Conservation (phyloP, 1,140 invertebrate genomes). For the Bombus difficillimus region DNA sequence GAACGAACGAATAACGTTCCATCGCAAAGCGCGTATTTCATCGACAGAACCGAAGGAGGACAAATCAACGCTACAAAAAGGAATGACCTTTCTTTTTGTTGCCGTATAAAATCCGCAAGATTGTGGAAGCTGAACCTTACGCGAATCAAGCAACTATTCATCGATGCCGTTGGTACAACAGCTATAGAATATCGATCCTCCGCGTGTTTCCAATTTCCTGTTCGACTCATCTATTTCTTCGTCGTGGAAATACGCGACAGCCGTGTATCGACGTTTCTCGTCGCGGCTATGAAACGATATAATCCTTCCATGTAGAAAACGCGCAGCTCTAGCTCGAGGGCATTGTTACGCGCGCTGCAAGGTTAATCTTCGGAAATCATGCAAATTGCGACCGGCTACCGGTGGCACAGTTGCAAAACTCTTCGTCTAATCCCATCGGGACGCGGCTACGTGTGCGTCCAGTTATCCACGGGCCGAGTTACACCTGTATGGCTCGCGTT, state of each 20-base stretch:
- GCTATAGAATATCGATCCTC: neutral
- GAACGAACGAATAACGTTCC: too few relatives aligned
- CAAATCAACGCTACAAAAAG: neutral
- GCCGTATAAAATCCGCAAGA: neutral
- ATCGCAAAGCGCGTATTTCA: too few relatives aligned
- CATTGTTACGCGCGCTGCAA: neutral
- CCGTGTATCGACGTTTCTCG: neutral
- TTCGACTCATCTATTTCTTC: neutral
- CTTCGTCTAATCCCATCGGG: slow-evolving; percentile 17
- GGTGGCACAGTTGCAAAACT: slow-evolving; percentile 9
- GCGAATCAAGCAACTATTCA: neutral
- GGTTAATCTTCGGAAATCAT: slow-evolving; percentile 33
- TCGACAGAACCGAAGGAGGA: too few relatives aligned
- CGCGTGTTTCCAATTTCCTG: neutral
- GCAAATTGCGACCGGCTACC: slow-evolving; percentile 11
- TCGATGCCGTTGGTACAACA: neutral
- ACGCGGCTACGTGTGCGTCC: slow-evolving; percentile 7
- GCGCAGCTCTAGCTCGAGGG: neutral
- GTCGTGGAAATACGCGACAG: neutral
- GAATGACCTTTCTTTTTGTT: neutral
- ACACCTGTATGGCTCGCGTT: slow-evolving; percentile 27
- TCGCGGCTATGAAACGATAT: neutral
- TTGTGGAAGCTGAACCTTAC: neutral
- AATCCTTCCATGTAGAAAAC: neutral
- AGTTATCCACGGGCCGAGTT: slow-evolving; percentile 8